Conservation (phyloP, 1,140 invertebrate species). For the Nasonia longicornis region DNA sequence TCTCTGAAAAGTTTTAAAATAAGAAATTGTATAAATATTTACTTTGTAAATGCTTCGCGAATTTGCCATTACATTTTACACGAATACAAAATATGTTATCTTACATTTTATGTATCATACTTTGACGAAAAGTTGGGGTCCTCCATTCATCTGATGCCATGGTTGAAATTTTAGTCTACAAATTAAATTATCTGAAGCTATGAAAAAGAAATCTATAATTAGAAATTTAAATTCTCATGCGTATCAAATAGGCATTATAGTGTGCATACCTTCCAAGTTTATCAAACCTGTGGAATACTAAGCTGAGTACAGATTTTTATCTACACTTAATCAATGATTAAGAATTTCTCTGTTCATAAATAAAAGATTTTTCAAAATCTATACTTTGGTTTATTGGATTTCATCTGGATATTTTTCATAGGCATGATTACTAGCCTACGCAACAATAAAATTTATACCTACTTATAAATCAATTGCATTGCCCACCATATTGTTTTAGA, state of each 20-base stretch:
- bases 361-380: not conserved
- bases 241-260: too few relatives aligned
- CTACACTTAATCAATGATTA: too few relatives aligned
- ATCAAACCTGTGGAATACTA: not conserved
- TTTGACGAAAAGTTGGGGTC: constrained; percentile 77
- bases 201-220: not conserved
- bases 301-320: not conserved
- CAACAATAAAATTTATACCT: too few relatives aligned
- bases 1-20: constrained; percentile 73
- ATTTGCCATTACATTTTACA: not conserved
- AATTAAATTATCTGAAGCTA: not conserved
- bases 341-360: too few relatives aligned
- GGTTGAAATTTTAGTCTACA: not conserved
- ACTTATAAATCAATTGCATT: too few relatives aligned
- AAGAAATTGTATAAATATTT: constrained; percentile 23
- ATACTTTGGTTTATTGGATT: not conserved
- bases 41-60: not conserved
- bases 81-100: constrained; percentile 49
- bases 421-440: not conserved
- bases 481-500: too few relatives aligned
- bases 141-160: constrained; percentile 74
- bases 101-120: constrained; percentile 83
- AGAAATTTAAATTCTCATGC: not conserved
- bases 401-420: not conserved
- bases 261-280: not conserved